Evolutionary conservation across 1,140 invertebrate genomes (phyloP).

Genomic region (Hirudo medicinalis): DNA sequence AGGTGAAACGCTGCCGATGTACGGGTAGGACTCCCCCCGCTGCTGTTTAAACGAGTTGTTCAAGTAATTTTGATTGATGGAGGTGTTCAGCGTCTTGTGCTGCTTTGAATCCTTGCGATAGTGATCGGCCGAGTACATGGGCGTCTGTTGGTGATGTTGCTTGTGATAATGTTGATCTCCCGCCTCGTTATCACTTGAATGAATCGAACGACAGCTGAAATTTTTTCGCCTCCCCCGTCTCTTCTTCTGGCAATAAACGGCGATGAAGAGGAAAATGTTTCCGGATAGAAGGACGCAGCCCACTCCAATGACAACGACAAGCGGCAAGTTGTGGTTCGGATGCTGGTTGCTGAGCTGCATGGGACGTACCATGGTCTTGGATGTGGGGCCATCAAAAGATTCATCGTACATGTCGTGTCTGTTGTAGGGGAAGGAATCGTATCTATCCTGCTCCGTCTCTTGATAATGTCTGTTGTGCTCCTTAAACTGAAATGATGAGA

Average conservation of each 20-base stretch:
- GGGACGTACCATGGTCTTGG: neutral
- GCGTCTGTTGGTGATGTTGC: too few species aligned
- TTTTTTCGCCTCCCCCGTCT: conserved; percentile 6
- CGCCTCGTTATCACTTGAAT: too few species aligned
- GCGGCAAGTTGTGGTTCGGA: conserved; percentile 43
- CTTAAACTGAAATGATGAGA: neutral
- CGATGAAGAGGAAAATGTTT: conserved; percentile 81
- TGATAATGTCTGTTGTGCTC: neutral
- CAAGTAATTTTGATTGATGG: too few species aligned
- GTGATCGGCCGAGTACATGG: too few species aligned
- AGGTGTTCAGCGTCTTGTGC: too few species aligned
- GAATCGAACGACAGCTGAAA: neutral
- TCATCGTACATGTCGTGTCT: conserved; percentile 4
- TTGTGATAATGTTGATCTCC: too few species aligned
- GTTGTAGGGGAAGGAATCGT: conserved; percentile 16
- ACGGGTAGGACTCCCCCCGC: too few species aligned
- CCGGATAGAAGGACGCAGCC: conserved; percentile 75
- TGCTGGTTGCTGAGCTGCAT: conserved; percentile 7
- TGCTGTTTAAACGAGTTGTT: too few species aligned
- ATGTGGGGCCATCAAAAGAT: neutral
- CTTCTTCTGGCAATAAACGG: conserved; percentile 81
- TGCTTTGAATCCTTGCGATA: too few species aligned
- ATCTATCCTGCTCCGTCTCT: neutral
- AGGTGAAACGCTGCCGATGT: too few species aligned
- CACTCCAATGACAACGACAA: conserved; percentile 80